Percentiles rank a stretch among this genome's conserved stretches.
phyloP scores from a whole-genome alignment of 2,888 invertebrate genomes.

The Boloria selene region DNA sequence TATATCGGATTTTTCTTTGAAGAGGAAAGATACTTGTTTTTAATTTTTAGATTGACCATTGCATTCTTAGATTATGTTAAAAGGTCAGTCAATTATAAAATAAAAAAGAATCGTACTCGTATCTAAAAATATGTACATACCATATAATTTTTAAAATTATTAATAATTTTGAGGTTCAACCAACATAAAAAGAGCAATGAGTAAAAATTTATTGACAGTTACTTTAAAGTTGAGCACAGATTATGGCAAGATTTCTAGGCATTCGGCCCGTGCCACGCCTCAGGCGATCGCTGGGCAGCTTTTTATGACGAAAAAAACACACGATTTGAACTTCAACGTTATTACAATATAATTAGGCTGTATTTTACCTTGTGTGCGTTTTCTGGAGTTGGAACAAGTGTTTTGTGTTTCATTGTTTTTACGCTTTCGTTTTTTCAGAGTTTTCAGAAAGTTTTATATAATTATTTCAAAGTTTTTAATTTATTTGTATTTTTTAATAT shows the following conservation, averaged over 20 bases:
- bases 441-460: slow-evolving; percentile 17
- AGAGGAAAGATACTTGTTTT: too few species aligned
- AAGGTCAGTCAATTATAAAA: too few species aligned
- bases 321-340: slow-evolving; percentile 40
- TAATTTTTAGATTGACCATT: too few species aligned
- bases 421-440: slow-evolving; percentile 39
- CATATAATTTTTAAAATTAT: slow-evolving; percentile 10
- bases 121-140: background rate
- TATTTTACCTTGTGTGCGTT: slow-evolving; percentile 39
- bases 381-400: slow-evolving; percentile 46
- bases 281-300: slow-evolving; percentile 51
- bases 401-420: slow-evolving; percentile 59
- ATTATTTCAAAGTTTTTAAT: slow-evolving; percentile 20
- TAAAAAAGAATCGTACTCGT: too few species aligned
- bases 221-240: slow-evolving; percentile 53
- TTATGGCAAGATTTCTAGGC: slow-evolving; percentile 61
- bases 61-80: too few species aligned
- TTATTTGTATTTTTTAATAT: too few species aligned
- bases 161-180: slow-evolving; percentile 1
- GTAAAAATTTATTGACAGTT: slow-evolving; percentile 43
- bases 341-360: slow-evolving; percentile 35
- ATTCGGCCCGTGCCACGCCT: slow-evolving; percentile 68
- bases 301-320: slow-evolving; percentile 43
- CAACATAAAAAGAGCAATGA: slow-evolving; percentile 2
- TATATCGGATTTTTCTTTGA: too few species aligned